Base-by-base conservation (phyloP, 1,140 invertebrate species). In the Odontomachus brunneus region DNA sequence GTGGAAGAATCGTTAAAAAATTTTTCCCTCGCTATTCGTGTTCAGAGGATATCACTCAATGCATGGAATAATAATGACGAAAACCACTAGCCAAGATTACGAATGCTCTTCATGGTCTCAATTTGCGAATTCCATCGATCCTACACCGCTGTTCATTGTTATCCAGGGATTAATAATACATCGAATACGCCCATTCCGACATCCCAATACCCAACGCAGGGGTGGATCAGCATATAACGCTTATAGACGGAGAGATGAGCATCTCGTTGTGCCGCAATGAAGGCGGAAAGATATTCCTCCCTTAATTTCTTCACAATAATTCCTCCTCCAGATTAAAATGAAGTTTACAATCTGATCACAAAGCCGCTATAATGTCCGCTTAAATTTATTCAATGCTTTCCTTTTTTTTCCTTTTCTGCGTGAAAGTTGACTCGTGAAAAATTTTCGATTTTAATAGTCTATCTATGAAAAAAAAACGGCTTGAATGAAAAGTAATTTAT, bases 141-240 rank as follows among this genome's bases (percentile, higher is more conserved):
- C 63, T 60, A 29, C 12, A 81, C 74, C 59, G 73, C 65, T 74
- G 83, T 82, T 90, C 89, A 87, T 91, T 91, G 88, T 91, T 85
- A 87, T 84, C 62, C 80, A 51, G 74, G 83, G 88, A 91, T 90
- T 90, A 91, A 91, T 90, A 90, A 89, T 89, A 91, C 76, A 88
- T 88, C 82, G 85, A 80, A 87, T 59, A 62, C 85, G 53, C 51
- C 38, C 73, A 51, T 69, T 75, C 66, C 69, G 14, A 29, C 74
- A 59, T 81, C 62, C 51, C 74, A 49, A 84, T 84, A 84, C 48
- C 15, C 49, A 26, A 65, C 26, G 75, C 44, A 75, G 17, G n/a
- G 66, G 59, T 80, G 65, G 63, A 80, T 80, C 75, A 80, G 51
- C 75, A 59, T 80, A 80, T 38, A 80, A 80, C 63, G 66, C 51